Evolutionary conservation across 1,140 invertebrate species (phyloP), one percentile per base, ranked within the genome.

Genomic region (Ditylenchus dipsaci): DNA sequence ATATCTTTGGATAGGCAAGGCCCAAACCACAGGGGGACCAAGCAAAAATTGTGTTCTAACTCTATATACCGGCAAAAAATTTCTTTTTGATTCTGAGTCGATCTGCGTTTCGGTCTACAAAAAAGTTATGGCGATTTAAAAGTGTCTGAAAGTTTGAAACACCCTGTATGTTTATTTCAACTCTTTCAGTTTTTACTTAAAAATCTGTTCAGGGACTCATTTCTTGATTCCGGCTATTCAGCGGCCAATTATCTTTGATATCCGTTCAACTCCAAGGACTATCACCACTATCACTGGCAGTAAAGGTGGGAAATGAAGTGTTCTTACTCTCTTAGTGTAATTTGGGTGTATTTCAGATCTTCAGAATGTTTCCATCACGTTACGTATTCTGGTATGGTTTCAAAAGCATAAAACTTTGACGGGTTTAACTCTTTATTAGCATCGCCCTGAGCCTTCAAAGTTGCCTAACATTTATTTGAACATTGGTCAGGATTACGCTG

Each of bases 191-290:
- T 38, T 38, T n/a, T n/a, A n/a, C n/a, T n/a, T n/a, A n/a, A n/a
- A n/a, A n/a, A n/a, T n/a, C n/a, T n/a, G n/a, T 38, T 38, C 11
- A 38, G 33, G 33, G 62, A 99, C 96, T 71, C 96, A 99, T 86
- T 99, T 99, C 84, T 90, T 94, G 74, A 91, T 99, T 85, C 96
- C 95, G 19, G 97, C 95, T 94, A 90, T 99, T 30, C 95, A 99
- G 84, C 89, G 89, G 80, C 95, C 96, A 26, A 92, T 98, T 69
- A 90, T 97, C 68, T 99, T 95, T 85, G 96, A 99, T 84, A 93
- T 97, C 68, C 87, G 95, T 66, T 93, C 94, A 0, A 88, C 92
- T 76, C 95, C 96, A 61, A 89, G 95, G 85, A 97, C 95, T 87
- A 89, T 99, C 43, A 92, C 94, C 5, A 93, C 95, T 5, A 86